Percentiles rank a stretch among this genome's conserved stretches.
Evolutionary conservation across 2,888 invertebrate genomes (phyloP).

Genomic region (Torymus aiolomorphi): DNA sequence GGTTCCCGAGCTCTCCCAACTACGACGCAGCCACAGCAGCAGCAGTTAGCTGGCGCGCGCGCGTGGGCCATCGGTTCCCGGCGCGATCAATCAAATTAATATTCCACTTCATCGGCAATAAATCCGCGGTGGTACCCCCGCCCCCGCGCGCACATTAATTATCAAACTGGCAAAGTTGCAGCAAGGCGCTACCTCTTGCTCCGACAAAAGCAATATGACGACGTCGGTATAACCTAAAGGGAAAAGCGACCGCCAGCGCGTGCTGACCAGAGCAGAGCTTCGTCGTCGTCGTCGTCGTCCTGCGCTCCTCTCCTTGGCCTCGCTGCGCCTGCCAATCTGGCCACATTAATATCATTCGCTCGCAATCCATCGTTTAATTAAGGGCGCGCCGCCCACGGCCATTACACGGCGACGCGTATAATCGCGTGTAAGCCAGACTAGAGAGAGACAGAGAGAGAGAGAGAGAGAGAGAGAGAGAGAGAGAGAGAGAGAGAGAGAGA

Average conservation of each 20-base stretch:
- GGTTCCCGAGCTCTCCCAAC: too few relatives aligned
- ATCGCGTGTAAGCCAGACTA: slow-evolving; percentile 64
- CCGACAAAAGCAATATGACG: slow-evolving; percentile 16
- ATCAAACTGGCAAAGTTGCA: slow-evolving; percentile 43
- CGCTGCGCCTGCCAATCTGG: slow-evolving; percentile 66
- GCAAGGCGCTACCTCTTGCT: neutral
- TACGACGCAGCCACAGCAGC: too few relatives aligned
- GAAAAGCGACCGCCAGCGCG: neutral
- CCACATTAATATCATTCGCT: slow-evolving; percentile 71
- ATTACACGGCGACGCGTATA: slow-evolving; percentile 58
- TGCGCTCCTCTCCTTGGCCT: slow-evolving; percentile 39
- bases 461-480: too few relatives aligned
- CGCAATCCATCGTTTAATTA: slow-evolving; percentile 70
- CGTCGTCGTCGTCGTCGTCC: neutral
- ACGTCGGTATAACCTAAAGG: slow-evolving; percentile 12
- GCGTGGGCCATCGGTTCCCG: neutral
- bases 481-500: slow-evolving; percentile 12
- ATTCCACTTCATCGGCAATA: slow-evolving; percentile 44
- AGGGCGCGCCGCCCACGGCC: slow-evolving; percentile 58
- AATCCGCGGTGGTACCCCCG: slow-evolving; percentile 6
- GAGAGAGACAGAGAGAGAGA: slow-evolving; percentile 8
- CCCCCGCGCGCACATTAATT: slow-evolving; percentile 35
- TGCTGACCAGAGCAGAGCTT: too few relatives aligned
- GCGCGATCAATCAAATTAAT: slow-evolving; percentile 45
- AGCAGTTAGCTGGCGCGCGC: too few relatives aligned